Evolutionary conservation across 2,113 vertebrate species (phyloP), one percentile per base, ranked within the genome.

Genomic region (Dipodomys spectabilis): DNA sequence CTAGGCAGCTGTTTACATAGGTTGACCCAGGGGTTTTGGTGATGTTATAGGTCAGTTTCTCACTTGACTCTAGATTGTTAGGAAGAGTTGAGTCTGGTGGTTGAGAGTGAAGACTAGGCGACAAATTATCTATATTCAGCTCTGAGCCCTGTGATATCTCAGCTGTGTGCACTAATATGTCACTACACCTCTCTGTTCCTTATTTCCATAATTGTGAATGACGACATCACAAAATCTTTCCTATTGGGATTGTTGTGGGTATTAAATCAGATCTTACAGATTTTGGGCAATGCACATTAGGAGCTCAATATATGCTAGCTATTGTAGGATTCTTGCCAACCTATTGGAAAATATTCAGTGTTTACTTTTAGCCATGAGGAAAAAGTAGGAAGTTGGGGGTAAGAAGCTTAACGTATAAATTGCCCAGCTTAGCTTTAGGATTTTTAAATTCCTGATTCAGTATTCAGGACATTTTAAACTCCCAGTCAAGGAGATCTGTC

Each of bases 311-410:
- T 16, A 62, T 15, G 25, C 39, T 15, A 65, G 39, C 39, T 68
- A 62, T 18, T 35, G 19, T 62, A 35, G 53, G 57, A 73, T n/a
- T 78, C 35, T 23, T 68, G 25, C 45, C 22, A 45, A 30, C 44
- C 13, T 53, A 60, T 75, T 75, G 35, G 19, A 22, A 28, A 16
- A 28, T 23, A 32, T 9, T 45, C 73, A 79, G 32, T 32, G 13
- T 57, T 82, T 87, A 53, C 49, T 28, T 84, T 78, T 23, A 82
- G 45, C 67, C n/a, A 53, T 53, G 57, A 93, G 60, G 45, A 92
- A 79, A 30, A 80, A 9, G 22, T 68, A 12, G 39, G 60, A 87
- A 49, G 69, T 45, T 45, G 60, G 73, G 73, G 27, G 28, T 9
- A 12, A 49, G 49, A 49, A 49, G 49, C 49, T 90, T n/a, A 71